phyloP scores from a whole-genome alignment of 2,888 invertebrate species.

The Drosophila formosana region DNA sequence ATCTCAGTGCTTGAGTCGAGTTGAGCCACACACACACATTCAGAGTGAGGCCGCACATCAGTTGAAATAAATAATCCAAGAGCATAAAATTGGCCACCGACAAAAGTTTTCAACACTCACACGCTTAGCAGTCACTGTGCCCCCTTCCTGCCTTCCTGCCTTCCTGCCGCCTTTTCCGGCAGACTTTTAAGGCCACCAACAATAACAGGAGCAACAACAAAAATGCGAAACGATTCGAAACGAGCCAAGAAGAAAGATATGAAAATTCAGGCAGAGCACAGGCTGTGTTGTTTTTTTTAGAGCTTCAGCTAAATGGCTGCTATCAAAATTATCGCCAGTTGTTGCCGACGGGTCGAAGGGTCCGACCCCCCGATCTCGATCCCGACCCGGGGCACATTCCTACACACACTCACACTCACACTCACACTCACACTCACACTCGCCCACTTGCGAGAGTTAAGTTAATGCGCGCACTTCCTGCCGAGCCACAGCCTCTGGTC shows the following conservation, averaged over 20 bases:
- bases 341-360: slow-evolving; percentile 41
- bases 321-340: slow-evolving; percentile 72
- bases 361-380: not conserved
- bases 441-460: slow-evolving; percentile 45
- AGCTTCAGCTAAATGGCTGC: slow-evolving; percentile 63
- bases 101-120: slow-evolving; percentile 66
- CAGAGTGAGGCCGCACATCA: slow-evolving; percentile 66
- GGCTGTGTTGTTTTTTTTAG: slow-evolving; percentile 6
- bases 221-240: not conserved
- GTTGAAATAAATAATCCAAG: slow-evolving; percentile 80
- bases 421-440: slow-evolving; percentile 20
- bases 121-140: slow-evolving; percentile 32
- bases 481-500: slow-evolving; percentile 57
- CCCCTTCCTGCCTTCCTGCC: not conserved
- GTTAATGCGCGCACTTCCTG: slow-evolving; percentile 68
- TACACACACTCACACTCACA: slow-evolving; percentile 21
- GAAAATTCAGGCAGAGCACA: slow-evolving; percentile 25
- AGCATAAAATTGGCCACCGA: slow-evolving; percentile 77
- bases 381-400: no score
- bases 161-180: not conserved
- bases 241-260: slow-evolving; percentile 17
- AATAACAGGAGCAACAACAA: slow-evolving; percentile 2
- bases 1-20: not conserved
- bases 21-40: not conserved
- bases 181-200: slow-evolving; percentile 28